phyloP scores from a whole-genome alignment of 2,113 vertebrate species.

The Scopus umbretta region DNA sequence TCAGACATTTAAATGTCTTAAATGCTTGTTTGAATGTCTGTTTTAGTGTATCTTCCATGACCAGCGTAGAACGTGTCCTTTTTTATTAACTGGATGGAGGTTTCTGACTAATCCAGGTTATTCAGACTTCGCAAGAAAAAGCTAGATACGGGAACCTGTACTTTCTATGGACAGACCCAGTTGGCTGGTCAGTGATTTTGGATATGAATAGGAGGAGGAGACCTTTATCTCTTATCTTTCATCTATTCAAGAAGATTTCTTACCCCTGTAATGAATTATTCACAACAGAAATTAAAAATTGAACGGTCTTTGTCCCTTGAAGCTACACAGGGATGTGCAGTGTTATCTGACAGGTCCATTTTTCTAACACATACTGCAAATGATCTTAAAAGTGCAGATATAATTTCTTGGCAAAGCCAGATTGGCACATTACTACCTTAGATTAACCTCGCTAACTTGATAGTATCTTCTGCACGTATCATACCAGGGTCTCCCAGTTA shows the following conservation, averaged over 20 bases:
- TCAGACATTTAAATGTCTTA: background rate
- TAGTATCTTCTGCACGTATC: background rate
- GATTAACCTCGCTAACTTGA: background rate
- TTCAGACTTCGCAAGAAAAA: background rate
- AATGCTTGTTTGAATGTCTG: background rate
- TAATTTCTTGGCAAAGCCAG: background rate
- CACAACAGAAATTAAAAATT: slow-evolving; percentile 30
- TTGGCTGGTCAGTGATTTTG: background rate
- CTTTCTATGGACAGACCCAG: background rate
- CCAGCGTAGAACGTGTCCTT: background rate
- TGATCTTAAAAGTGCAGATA: background rate
- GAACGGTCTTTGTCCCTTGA: background rate
- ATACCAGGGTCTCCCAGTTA: background rate
- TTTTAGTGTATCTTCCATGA: background rate
- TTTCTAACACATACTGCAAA: background rate
- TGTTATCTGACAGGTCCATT: slow-evolving; percentile 32
- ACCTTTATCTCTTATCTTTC: background rate
- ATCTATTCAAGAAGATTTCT: slow-evolving; percentile 19
- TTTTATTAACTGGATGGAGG: background rate
- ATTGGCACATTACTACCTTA: background rate
- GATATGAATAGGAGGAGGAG: background rate
- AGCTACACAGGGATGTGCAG: background rate
- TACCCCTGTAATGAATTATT: slow-evolving; percentile 27
- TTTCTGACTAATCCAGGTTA: background rate
- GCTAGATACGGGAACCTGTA: background rate